A percentile compares a stretch with the other conserved stretches of the same genome.
These are phyloP conservation scores for Phrynocephalus versicolor DNA, from an alignment of 2,113 vertebrate species.

Conservation along the genomic window DNA sequence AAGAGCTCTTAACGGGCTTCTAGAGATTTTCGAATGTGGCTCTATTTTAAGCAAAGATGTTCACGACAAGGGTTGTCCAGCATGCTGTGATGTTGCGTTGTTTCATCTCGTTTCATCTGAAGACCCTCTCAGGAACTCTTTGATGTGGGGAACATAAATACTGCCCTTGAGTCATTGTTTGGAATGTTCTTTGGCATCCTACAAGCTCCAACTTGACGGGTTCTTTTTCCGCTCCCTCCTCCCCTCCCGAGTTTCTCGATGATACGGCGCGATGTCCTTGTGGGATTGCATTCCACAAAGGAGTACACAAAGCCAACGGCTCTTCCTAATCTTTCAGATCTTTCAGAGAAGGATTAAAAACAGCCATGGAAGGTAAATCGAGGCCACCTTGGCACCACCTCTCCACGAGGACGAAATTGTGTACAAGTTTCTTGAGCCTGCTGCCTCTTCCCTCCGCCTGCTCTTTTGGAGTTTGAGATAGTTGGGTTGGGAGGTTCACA, in stretches of 20 bases:
- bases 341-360: constrained; percentile 11
- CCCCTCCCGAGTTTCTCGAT: constrained; percentile 31
- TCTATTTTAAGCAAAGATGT: neutral
- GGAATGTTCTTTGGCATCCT: constrained; percentile 58
- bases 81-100: neutral
- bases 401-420: neutral
- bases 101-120: constrained; percentile 15
- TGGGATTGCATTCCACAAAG: neutral
- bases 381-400: constrained; percentile 4
- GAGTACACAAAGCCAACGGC: neutral
- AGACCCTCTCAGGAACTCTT: constrained; percentile 17
- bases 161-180: constrained; percentile 30
- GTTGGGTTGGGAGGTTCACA: neutral
- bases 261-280: constrained; percentile 6
- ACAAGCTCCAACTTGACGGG: constrained; percentile 41
- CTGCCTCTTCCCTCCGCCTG: neutral
- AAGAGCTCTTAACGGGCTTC: neutral
- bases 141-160: constrained; percentile 6
- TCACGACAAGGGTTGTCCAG: neutral
- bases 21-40: neutral
- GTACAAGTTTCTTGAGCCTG: neutral
- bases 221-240: constrained; percentile 1
- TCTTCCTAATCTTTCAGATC: neutral
- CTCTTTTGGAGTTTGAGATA: neutral
- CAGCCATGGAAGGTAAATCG: constrained; percentile 17